A percentile compares a stretch with the other conserved stretches of the same genome.
Conservation (phyloP, 2,113 vertebrate genomes). For the Brachypteracias leptosomus region DNA sequence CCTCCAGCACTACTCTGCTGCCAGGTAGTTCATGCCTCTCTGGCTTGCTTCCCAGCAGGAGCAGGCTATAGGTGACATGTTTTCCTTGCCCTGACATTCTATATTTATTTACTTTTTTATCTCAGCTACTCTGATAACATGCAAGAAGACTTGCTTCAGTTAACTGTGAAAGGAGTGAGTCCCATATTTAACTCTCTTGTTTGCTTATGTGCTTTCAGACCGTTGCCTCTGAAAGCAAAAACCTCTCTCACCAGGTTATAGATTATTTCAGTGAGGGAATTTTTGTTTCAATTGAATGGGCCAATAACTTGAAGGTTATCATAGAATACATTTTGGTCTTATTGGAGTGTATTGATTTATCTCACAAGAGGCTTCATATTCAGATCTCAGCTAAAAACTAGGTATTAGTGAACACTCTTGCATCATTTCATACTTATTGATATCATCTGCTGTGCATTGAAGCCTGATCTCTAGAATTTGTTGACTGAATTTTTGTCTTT, state of each 20-base stretch:
- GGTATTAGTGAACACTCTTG: background rate
- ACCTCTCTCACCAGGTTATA: background rate
- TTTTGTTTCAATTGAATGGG: background rate
- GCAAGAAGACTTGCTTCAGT: background rate
- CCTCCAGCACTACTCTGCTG: background rate
- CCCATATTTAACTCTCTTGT: background rate
- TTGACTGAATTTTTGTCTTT: background rate
- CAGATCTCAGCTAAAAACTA: background rate
- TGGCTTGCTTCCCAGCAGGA: background rate
- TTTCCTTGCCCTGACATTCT: background rate
- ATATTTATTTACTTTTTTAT: background rate
- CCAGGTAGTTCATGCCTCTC: background rate
- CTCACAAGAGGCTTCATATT: background rate
- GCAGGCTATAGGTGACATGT: background rate
- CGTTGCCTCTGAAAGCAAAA: background rate
- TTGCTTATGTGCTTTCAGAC: background rate
- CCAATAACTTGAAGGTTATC: background rate
- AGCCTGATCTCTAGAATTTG: background rate
- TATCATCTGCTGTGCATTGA: background rate
- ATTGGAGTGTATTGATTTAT: background rate
- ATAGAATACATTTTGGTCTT: background rate
- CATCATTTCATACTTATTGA: constrained; percentile 11
- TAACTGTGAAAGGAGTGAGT: background rate
- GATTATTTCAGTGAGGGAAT: background rate
- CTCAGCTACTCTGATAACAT: background rate